Evolutionary conservation across 2,888 invertebrate genomes (phyloP).

Genomic region (Plebejus anna): DNA sequence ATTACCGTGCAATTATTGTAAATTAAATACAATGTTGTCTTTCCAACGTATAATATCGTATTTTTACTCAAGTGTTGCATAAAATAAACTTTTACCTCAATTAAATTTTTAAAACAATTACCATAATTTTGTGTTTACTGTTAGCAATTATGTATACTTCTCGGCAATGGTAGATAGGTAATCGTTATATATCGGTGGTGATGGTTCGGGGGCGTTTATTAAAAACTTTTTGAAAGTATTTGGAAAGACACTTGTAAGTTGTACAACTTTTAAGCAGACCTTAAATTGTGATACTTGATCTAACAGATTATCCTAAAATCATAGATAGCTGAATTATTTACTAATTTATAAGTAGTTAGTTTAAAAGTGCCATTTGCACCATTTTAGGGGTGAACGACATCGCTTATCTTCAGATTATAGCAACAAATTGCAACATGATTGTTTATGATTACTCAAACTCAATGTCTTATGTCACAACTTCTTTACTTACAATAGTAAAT

Average conservation of each 20-base stretch:
- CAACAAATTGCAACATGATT: constrained; percentile 28
- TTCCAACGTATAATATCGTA: not conserved
- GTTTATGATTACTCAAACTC: not conserved
- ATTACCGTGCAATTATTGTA: not conserved
- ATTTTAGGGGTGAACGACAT: not conserved
- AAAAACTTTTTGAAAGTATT: not conserved
- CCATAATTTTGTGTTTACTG: constrained; percentile 8
- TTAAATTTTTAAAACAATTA: constrained; percentile 1
- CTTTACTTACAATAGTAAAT: not conserved
- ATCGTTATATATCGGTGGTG: not conserved
- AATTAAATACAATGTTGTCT: constrained; percentile 9
- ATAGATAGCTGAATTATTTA: not conserved
- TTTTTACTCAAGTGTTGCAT: constrained; percentile 8
- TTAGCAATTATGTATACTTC: constrained; percentile 10
- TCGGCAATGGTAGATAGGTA: not conserved
- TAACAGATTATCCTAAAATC: not conserved
- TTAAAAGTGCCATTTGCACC: not conserved
- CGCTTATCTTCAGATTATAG: not conserved
- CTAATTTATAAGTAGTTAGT: not conserved
- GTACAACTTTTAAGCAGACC: not conserved
- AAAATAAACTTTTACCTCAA: not conserved
- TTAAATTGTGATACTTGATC: no score
- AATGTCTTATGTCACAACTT: not conserved
- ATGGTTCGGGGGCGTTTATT: not conserved
- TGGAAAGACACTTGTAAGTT: not conserved